phyloP scores from a whole-genome alignment of 1,140 invertebrate species.

The Caligus rogercresseyi region DNA sequence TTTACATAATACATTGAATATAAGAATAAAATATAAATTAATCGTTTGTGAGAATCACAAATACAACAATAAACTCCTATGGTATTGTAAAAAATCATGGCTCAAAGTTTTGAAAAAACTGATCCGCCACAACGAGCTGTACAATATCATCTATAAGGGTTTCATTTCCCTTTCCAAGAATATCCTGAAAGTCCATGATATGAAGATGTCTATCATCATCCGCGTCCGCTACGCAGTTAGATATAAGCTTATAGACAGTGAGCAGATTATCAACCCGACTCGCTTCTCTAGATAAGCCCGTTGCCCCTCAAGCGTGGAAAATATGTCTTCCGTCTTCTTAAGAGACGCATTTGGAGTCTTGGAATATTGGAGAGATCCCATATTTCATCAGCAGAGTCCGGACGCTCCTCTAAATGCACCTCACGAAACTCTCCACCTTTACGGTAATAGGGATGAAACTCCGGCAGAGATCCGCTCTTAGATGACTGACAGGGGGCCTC shows the following conservation, averaged over 20 bases:
- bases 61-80: neutral
- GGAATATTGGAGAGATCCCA: neutral
- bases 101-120: constrained; percentile 9
- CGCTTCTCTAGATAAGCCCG: neutral
- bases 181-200: neutral
- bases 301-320: neutral
- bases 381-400: neutral
- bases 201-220: constrained; percentile 3
- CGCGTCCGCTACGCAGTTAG: neutral
- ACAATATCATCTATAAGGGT: constrained; percentile 10
- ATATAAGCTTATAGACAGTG: constrained; percentile 1
- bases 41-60: too few species aligned
- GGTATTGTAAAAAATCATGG: neutral
- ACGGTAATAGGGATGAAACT: neutral
- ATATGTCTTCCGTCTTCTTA: neutral
- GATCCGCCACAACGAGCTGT: constrained; percentile 10
- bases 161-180: constrained; percentile 7
- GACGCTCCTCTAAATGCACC: neutral
- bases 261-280: constrained; percentile 9
- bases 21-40: too few species aligned
- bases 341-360: neutral
- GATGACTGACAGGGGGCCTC: neutral
- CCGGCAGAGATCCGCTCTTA: neutral
- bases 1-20: too few species aligned
- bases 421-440: neutral